Base-by-base conservation (phyloP, 2,888 invertebrate genomes). In the Myathropa florea region DNA sequence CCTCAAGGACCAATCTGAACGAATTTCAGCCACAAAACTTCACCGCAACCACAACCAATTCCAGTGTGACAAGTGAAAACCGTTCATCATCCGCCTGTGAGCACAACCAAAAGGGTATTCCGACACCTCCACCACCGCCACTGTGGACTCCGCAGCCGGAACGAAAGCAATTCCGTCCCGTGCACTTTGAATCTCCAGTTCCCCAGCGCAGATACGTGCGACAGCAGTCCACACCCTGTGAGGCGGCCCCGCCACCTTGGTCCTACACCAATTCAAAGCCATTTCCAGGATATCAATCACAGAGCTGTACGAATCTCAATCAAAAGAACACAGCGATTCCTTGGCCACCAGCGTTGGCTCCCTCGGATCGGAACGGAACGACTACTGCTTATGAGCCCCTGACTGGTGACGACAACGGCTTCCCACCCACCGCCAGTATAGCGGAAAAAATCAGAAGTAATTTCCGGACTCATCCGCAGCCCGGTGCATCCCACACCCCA, bases 131-230 rank as follows among this genome's bases (percentile, higher is more conserved):
- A 83, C 94, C 93, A 89, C 94, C 95, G 88, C 94, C 95, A 71
- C 94, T 97, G 89, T 97, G 97, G 97, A 95, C 95, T 30, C 97
- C 97, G 12, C 94, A 94, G 89, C 94, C 96, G 39, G 95, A 96
- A 89, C 94, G 96, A 89, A 97, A 97, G 92, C 94, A 95, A 91
- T 97, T 97, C 93, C 94, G 96, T 86, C 96, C 97, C 4, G 96
- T 97, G 64, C 95, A 93, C 89, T 96, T 96, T 89, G 95, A 96
- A 90, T 95, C 96, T 72, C 96, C 96, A 64, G 93, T 94, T 72
- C 92, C 95, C 88, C 92, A 93, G 73, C 93, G 95, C 64, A 90
- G 90, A 88, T 92, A 91, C 89, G 90, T 91, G 57, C 89, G 88
- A 60, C 89, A 89, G 57, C 83, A 89, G 72, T 88, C 89, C 12